phyloP scores from a whole-genome alignment of 30 jellyfish, hydroid and myxozoan species.

The Turritopsis dohrnii region DNA sequence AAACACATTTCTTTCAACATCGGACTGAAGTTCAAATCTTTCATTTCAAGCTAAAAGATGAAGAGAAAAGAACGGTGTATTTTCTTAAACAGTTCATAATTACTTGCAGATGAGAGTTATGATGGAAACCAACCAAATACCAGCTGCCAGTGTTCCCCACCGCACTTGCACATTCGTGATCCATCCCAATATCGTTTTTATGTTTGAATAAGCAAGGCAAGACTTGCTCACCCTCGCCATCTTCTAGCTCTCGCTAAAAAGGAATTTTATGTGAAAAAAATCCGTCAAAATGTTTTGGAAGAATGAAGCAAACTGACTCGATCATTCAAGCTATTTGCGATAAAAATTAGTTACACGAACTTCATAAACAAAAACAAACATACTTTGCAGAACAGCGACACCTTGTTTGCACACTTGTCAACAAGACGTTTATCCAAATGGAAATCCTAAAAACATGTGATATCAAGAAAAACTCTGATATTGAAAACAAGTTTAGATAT shows the following conservation, averaged over 20 bases:
- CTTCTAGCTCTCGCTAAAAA: constrained; percentile 68
- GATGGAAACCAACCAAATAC: too few species aligned
- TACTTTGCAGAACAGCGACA: constrained; percentile 81
- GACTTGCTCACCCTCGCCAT: constrained; percentile 66
- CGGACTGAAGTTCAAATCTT: constrained; percentile 72
- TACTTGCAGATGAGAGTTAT: too few species aligned
- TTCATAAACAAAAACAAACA: background rate
- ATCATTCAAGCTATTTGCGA: background rate
- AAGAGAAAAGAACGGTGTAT: too few species aligned
- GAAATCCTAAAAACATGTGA: constrained; percentile 68
- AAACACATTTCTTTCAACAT: constrained; percentile 61
- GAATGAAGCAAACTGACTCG: background rate
- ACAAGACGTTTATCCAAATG: constrained; percentile 79
- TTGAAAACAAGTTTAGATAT: background rate
- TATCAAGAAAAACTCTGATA: too few species aligned
- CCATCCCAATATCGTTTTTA: constrained; percentile 77
- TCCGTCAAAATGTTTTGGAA: background rate
- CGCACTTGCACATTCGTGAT: constrained; percentile 62
- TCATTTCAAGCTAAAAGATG: constrained; percentile 88
- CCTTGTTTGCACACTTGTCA: constrained; percentile 94
- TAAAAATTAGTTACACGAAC: background rate
- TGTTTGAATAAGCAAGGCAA: constrained; percentile 73
- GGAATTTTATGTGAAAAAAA: too few species aligned
- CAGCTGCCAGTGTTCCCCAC: constrained; percentile 97
- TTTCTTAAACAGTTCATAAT: too few species aligned